Conservation (phyloP, 2,888 invertebrate species). For the Caradrina kadenii region DNA sequence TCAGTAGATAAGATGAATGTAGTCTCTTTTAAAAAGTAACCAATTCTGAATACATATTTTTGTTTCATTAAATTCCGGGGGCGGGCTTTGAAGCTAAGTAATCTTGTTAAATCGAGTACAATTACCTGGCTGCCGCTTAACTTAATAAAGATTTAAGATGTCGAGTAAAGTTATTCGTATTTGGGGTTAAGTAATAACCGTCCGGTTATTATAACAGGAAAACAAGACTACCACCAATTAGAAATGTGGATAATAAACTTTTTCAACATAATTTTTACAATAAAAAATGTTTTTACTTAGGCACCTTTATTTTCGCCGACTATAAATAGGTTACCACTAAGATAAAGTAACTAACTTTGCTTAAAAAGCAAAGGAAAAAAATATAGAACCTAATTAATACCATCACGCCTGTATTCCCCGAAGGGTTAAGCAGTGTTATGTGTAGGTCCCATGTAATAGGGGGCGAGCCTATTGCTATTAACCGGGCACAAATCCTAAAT, state of each 20-base stretch:
- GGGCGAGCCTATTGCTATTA: too few species aligned
- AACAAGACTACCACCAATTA: background rate
- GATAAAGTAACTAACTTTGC: too few species aligned
- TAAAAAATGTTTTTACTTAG: too few species aligned
- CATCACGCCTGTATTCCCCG: too few species aligned
- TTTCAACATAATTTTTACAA: too few species aligned
- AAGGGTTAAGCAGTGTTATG: too few species aligned
- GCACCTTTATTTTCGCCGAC: too few species aligned
- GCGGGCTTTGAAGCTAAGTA: conserved; percentile 6
- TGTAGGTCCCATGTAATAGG: too few species aligned
- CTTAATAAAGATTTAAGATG: conserved; percentile 27
- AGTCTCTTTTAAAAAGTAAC: conserved; percentile 2
- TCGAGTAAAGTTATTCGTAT: conserved; percentile 3
- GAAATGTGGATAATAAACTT: background rate
- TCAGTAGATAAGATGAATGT: conserved; percentile 12
- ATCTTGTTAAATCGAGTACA: conserved; percentile 30
- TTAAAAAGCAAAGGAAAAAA: too few species aligned
- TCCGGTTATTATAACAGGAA: background rate
- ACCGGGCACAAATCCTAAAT: too few species aligned
- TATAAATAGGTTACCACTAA: too few species aligned
- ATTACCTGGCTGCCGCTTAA: conserved; percentile 27
- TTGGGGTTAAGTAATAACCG: conserved; percentile 1
- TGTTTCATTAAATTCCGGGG: conserved; percentile 23
- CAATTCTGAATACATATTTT: conserved; percentile 24
- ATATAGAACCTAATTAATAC: too few species aligned